Percentiles rank a stretch among this genome's conserved stretches.
phyloP scores from a whole-genome alignment of 1,140 invertebrate genomes.

The Eciton burchellii region DNA sequence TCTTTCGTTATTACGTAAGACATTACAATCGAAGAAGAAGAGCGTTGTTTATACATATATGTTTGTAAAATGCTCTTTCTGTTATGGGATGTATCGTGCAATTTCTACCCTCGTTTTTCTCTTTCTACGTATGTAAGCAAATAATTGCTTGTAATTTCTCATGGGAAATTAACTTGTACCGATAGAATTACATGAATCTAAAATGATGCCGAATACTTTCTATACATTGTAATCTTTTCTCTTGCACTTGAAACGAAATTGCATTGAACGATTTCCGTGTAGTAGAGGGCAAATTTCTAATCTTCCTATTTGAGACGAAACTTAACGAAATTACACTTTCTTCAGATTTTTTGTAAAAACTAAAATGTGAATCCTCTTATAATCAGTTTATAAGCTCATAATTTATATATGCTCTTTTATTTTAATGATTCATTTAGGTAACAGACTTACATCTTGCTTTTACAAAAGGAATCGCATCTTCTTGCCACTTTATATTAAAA shows the following conservation, averaged over 20 bases:
- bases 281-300: conserved; percentile 11
- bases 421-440: not conserved
- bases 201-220: not conserved
- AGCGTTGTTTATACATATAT: not conserved
- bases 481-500: conserved; percentile 4
- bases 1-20: conserved; percentile 37
- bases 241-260: conserved; percentile 21
- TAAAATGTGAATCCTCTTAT: conserved; percentile 21
- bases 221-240: conserved; percentile 11
- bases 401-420: not conserved
- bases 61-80: conserved; percentile 12
- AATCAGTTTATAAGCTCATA: not conserved
- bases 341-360: not conserved
- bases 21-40: not conserved
- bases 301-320: conserved; percentile 7
- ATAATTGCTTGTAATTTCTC: not conserved
- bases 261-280: not conserved
- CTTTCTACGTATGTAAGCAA: conserved; percentile 8
- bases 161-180: conserved; percentile 4
- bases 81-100: not conserved
- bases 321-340: conserved; percentile 8
- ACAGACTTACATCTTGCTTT: not conserved
- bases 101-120: not conserved
- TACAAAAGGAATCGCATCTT: not conserved
- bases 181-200: conserved; percentile 13